These are phyloP conservation scores for Cephalopterus ornatus DNA, from an alignment of 2,113 vertebrate genomes.

Conservation along the genomic window DNA sequence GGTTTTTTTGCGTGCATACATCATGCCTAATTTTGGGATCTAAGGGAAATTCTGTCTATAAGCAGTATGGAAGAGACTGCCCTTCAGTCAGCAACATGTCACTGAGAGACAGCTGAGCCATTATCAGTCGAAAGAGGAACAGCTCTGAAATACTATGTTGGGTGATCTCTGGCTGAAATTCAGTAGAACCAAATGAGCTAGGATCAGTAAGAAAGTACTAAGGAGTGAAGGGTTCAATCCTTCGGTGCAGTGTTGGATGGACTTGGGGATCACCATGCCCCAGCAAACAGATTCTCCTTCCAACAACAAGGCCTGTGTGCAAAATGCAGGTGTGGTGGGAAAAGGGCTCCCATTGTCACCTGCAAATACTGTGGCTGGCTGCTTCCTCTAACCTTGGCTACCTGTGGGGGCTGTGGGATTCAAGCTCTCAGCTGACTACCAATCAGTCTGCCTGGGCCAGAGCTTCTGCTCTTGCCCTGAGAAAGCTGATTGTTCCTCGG, in stretches of 20 bases:
- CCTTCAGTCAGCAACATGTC: background rate
- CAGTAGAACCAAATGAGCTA: background rate
- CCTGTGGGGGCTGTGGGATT: background rate
- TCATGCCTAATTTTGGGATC: background rate
- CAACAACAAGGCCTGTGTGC: background rate
- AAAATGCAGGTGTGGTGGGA: background rate
- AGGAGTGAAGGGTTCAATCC: background rate
- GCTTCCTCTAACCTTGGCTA: background rate
- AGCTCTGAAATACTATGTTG: background rate
- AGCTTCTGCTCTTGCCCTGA: background rate
- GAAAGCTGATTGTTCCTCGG: background rate
- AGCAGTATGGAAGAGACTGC: background rate
- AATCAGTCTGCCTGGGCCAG: background rate
- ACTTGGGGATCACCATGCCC: background rate
- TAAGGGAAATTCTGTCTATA: constrained; percentile 5
- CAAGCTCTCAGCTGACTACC: background rate
- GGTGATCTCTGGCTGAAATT: background rate
- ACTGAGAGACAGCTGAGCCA: background rate
- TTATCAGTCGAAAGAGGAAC: constrained; percentile 2
- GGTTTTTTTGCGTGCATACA: background rate
- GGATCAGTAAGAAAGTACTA: background rate
- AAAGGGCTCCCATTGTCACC: background rate
- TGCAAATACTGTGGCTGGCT: background rate
- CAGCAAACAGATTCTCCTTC: background rate
- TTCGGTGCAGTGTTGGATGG: background rate